phyloP scores from a whole-genome alignment of 2,113 vertebrate genomes.

The Charadrius vociferus region DNA sequence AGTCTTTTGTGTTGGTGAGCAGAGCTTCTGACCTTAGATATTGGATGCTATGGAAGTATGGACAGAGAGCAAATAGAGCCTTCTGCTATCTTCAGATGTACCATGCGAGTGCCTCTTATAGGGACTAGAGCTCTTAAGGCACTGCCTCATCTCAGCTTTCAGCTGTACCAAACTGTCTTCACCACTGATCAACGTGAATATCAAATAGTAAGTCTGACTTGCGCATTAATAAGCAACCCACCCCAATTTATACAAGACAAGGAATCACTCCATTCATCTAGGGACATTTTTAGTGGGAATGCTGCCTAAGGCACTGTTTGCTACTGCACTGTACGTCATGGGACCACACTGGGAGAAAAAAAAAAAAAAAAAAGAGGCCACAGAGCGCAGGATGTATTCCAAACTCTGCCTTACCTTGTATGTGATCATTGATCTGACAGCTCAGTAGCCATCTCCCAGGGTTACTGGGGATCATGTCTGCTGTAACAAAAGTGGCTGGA shows the following conservation, averaged over 20 bases:
- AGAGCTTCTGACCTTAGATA: background rate
- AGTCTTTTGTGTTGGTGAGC: background rate
- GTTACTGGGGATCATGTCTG: slow-evolving; percentile 72
- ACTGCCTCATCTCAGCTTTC: background rate
- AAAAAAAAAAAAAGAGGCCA: background rate
- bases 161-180: background rate
- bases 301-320: background rate
- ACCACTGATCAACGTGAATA: background rate
- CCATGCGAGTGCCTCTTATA: background rate
- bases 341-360: background rate
- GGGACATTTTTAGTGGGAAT: background rate
- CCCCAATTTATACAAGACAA: background rate
- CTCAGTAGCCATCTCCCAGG: slow-evolving; percentile 77
- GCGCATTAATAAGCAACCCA: background rate
- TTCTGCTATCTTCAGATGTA: background rate
- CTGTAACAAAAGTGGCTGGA: slow-evolving; percentile 80
- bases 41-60: rapidly evolving
- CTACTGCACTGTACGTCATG: background rate
- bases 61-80: background rate
- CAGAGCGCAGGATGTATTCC: background rate
- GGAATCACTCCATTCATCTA: background rate
- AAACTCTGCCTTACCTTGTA: slow-evolving; percentile 64
- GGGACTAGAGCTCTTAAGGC: background rate
- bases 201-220: background rate
- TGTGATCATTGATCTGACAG: slow-evolving; percentile 77